These are phyloP conservation scores for Bombus superbus DNA, from an alignment of 1,140 invertebrate species.

Conservation along the genomic window DNA sequence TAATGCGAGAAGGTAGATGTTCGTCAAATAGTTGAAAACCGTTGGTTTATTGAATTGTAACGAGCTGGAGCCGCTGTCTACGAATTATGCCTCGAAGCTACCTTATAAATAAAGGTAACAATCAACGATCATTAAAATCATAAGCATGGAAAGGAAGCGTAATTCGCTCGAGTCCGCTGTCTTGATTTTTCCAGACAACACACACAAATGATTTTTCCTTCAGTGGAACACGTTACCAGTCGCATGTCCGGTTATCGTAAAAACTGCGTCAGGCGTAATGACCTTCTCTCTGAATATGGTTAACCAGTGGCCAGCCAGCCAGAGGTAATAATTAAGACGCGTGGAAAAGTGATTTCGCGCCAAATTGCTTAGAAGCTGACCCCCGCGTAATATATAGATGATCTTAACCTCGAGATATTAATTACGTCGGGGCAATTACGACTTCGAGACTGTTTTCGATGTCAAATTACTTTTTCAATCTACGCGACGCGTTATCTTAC, in stretches of 20 bases:
- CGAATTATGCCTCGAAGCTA: conserved; percentile 36
- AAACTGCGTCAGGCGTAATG: conserved; percentile 74
- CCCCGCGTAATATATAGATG: not conserved
- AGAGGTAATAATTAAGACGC: conserved; percentile 76
- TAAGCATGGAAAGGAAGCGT: conserved; percentile 58
- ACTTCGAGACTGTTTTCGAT: not conserved
- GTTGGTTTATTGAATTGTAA: conserved; percentile 4
- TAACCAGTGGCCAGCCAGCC: conserved; percentile 75
- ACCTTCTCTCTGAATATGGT: conserved; percentile 76
- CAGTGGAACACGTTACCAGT: conserved; percentile 36
- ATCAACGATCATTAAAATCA: conserved; percentile 64
- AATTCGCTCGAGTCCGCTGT: conserved; percentile 36
- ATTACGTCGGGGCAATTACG: not conserved
- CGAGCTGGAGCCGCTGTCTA: not conserved
- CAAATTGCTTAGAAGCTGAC: conserved; percentile 70
- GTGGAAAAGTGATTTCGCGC: conserved; percentile 73
- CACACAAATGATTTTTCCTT: conserved; percentile 63
- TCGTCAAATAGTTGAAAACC: not conserved
- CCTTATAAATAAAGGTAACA: conserved; percentile 57
- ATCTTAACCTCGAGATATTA: conserved; percentile 15
- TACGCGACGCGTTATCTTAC: not conserved
- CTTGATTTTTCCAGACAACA: conserved; percentile 56
- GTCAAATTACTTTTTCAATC: not conserved
- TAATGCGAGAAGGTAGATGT: not conserved
- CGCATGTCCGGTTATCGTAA: conserved; percentile 68